Conservation (phyloP, 2,797 vertebrate species). For the Pseudomugil tenellus region DNA sequence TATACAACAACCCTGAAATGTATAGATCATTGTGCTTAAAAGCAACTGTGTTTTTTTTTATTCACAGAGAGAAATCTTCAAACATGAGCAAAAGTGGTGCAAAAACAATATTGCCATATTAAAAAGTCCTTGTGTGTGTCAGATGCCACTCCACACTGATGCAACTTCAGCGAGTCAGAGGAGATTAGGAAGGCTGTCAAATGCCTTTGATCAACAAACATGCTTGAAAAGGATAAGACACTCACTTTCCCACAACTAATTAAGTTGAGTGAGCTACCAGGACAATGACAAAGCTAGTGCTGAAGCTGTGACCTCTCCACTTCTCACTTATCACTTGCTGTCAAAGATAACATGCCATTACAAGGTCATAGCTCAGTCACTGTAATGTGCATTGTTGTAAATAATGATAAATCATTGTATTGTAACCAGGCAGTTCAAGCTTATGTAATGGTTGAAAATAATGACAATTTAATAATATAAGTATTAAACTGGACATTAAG, state of each 20-base stretch:
- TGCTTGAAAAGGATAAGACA: slow-evolving; percentile 57
- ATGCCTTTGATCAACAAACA: slow-evolving; percentile 74
- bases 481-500: background rate
- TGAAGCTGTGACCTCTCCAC: slow-evolving; percentile 35
- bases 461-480: background rate
- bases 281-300: slow-evolving; percentile 44
- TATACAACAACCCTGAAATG: background rate
- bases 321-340: slow-evolving; percentile 40
- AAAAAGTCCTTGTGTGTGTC: slow-evolving; percentile 47
- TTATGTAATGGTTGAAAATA: slow-evolving; percentile 26
- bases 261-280: slow-evolving; percentile 62
- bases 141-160: slow-evolving; percentile 56
- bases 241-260: slow-evolving; percentile 58
- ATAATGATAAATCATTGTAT: slow-evolving; percentile 10
- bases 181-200: slow-evolving; percentile 57
- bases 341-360: slow-evolving; percentile 42
- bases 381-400: background rate
- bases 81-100: slow-evolving; percentile 23
- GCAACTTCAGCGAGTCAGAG: slow-evolving; percentile 28
- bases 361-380: slow-evolving; percentile 26
- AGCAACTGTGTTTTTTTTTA: no score
- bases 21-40: no score
- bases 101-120: slow-evolving; percentile 18
- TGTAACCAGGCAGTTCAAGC: slow-evolving; percentile 3
- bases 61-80: slow-evolving; percentile 13